Evolutionary conservation across 2,797 vertebrate genomes (phyloP).

Genomic region (Pseudochaenichthys georgianus): DNA sequence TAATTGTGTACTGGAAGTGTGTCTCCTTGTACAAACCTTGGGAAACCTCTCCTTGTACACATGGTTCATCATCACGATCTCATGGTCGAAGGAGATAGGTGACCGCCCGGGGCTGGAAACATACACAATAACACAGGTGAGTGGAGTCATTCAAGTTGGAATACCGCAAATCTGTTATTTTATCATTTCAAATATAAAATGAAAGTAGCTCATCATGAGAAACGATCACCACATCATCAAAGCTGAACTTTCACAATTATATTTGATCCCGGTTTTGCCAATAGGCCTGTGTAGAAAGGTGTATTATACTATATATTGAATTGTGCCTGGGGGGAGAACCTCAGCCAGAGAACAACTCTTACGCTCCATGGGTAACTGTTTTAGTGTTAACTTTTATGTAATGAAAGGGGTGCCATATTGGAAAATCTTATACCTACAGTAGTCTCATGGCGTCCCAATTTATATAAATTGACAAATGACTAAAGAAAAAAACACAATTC

Average conservation of each 20-base stretch:
- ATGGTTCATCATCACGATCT: constrained; percentile 99
- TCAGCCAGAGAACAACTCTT: neutral
- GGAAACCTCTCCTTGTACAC: constrained; percentile 99
- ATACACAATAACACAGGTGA: constrained; percentile 14
- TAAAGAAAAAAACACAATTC: too few relatives aligned
- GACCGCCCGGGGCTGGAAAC: constrained; percentile 93
- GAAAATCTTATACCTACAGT: neutral
- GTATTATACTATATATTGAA: too few relatives aligned
- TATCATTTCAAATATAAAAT: neutral
- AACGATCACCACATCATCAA: too few relatives aligned
- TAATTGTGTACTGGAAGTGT: neutral
- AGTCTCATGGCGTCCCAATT: too few relatives aligned
- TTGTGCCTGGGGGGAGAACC: neutral
- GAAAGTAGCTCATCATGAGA: neutral
- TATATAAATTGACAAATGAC: too few relatives aligned
- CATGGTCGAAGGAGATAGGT: constrained; percentile 95
- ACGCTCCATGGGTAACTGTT: neutral
- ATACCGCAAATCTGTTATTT: neutral
- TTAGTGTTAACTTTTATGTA: neutral
- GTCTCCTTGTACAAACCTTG: constrained; percentile 87
- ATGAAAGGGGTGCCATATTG: neutral
- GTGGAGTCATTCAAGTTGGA: neutral
- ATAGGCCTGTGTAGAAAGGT: too few relatives aligned
- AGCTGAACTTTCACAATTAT: neutral
- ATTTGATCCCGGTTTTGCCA: neutral